Conservation (phyloP, 2,113 vertebrate species). For the Bungarus multicinctus region DNA sequence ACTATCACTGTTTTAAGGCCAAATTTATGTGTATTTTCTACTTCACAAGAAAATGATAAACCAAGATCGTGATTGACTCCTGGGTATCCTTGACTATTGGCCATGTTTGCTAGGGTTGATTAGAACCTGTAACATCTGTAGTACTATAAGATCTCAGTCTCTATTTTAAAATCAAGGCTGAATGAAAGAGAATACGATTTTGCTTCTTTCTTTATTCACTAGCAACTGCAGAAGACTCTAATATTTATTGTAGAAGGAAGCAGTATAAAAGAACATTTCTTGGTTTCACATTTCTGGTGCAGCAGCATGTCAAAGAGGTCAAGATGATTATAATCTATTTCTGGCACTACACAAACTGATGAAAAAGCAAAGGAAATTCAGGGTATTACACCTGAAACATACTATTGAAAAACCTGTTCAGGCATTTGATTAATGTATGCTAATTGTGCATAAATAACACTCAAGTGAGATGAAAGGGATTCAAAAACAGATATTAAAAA, state of each 20-base stretch:
- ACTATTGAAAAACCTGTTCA: neutral
- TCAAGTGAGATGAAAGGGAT: neutral
- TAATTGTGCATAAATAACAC: neutral
- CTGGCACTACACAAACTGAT: neutral
- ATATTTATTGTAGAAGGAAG: neutral
- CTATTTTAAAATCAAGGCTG: neutral
- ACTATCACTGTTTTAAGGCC: neutral
- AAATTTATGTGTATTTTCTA: neutral
- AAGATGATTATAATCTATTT: constrained; percentile 27
- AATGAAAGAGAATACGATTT: neutral
- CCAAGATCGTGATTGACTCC: neutral
- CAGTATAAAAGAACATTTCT: constrained; percentile 23
- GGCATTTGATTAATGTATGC: neutral
- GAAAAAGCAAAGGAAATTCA: constrained; percentile 24
- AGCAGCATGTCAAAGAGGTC: neutral
- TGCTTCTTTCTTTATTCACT: constrained; percentile 7
- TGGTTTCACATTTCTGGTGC: constrained; percentile 24
- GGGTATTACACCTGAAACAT: neutral
- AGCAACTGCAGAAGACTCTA: constrained; percentile 40
- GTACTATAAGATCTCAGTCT: neutral
- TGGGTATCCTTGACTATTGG: neutral
- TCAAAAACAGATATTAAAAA: neutral
- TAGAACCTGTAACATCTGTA: neutral
- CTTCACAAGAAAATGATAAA: neutral
- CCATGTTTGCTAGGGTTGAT: neutral